Percentiles rank a stretch among this genome's conserved stretches.
These are phyloP conservation scores for Patella ulyssiponensis DNA, from an alignment of 2,888 invertebrate genomes.

Conservation along the genomic window DNA sequence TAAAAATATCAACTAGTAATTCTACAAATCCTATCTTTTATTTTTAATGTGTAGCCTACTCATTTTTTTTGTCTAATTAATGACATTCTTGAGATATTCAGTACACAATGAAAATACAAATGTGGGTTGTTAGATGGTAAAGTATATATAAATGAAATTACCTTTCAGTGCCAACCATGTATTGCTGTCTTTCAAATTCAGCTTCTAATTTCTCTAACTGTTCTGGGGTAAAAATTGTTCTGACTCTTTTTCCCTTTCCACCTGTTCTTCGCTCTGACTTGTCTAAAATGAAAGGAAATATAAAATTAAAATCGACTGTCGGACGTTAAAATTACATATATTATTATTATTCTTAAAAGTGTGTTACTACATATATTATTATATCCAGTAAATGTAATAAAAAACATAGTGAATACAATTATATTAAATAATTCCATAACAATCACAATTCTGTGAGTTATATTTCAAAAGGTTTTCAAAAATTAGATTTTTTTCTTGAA, in stretches of 20 bases:
- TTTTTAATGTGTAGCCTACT: neutral
- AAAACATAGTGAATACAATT: no score
- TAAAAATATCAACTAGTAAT: no score
- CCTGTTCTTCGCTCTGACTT: constrained; percentile 45
- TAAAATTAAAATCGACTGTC: no score
- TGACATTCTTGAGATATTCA: neutral
- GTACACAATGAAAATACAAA: neutral
- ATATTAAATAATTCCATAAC: no score
- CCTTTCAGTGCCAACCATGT: constrained; percentile 96
- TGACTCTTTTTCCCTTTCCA: constrained; percentile 87
- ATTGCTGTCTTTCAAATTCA: constrained; percentile 95
- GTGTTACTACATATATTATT: no score
- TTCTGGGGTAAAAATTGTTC: constrained; percentile 97
- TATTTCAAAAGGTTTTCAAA: no score
- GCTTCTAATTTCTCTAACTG: constrained; percentile 93
- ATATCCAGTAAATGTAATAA: no score
- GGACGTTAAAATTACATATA: no score
- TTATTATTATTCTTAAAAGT: no score
- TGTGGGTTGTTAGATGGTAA: neutral
- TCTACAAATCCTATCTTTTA: no score
- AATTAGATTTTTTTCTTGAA: no score
- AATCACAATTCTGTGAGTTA: no score
- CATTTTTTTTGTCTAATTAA: neutral
- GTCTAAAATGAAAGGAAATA: constrained; percentile 26
- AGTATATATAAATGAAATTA: constrained; percentile 34